Percentiles rank a stretch among this genome's conserved stretches.
Conservation (phyloP, 2,797 vertebrate species). For the Melanotaenia parkinsoni region DNA sequence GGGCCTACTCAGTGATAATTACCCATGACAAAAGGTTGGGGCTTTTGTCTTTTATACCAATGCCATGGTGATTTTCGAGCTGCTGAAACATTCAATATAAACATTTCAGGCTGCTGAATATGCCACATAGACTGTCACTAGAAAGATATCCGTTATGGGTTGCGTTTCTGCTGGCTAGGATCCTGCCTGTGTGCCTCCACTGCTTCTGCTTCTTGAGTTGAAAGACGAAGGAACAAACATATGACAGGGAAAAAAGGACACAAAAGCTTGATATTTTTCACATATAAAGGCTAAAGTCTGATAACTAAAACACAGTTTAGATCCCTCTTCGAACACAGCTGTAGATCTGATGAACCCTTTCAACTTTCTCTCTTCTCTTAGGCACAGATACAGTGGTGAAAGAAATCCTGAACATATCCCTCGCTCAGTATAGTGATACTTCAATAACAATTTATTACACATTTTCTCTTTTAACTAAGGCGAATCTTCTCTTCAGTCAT, state of each 20-base stretch:
- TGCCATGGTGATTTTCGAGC: conserved; percentile 72
- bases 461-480: conserved; percentile 27
- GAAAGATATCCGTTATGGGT: conserved; percentile 52
- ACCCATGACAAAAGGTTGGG: conserved; percentile 72
- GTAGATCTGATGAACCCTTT: conserved; percentile 55
- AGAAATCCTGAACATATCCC: conserved; percentile 17
- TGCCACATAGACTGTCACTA: conserved; percentile 52
- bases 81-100: conserved; percentile 74
- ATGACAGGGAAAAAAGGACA: conserved; percentile 29
- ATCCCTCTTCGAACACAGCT: conserved; percentile 31
- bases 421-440: conserved; percentile 3
- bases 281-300: conserved; percentile 54
- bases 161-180: conserved; percentile 44
- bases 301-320: conserved; percentile 59
- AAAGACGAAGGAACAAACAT: conserved; percentile 28
- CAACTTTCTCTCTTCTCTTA: conserved; percentile 3
- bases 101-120: conserved; percentile 63
- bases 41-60: conserved; percentile 76
- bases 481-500: conserved; percentile 9
- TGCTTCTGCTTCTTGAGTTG: background rate
- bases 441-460: conserved; percentile 29
- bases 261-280: conserved; percentile 57
- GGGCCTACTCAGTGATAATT: conserved; percentile 69
- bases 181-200: background rate
- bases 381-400: background rate